Evolutionary conservation across 2,797 vertebrate genomes (phyloP), one percentile per base, ranked within the genome.

Genomic region (Brachyalestes nurse): DNA sequence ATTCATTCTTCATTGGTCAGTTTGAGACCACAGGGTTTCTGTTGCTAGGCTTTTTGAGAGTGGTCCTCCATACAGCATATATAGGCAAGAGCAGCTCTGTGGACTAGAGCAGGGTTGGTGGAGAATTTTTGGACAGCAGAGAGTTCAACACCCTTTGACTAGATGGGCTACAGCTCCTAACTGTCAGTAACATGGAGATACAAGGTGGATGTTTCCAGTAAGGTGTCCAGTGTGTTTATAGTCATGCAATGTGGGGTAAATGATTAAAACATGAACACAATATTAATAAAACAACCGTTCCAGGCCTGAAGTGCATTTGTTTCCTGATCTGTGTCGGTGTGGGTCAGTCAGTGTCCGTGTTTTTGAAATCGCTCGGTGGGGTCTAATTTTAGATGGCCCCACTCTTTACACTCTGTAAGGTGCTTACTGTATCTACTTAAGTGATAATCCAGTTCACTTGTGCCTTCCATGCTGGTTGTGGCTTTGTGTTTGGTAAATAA

Each of bases 391-490:
- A 78, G 81, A 66, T 17, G 65, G 49, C 34, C 47, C 53, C 38
- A 67, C 8, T 72, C 61, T 71, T 40, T 81, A 42, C 51, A 45
- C 75, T 71, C 21, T 77, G 9, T 83, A 83, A 83, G 78, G 74
- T 83, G 71, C 78, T 85, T 70, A 77, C 58, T 73, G 73, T 80
- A 71, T 67, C 72, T 76, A 64, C 77, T 85, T 82, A 80, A 74
- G 71, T 72, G 64, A 80, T 85, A 80, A 85, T 82, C 84, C 75
- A 49, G 57, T 77, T 77, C 78, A 79, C 60, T 28, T 72, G 40
- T 49, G 23, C 75, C 38, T 65, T 49, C 75, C 55, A 75, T 77
- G 66, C 69, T 67, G 77, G 19, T 78, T 40, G 34, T 21, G 49
- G 25, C 19, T 60, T n/a, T 58, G 12, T 19, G 21, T 62, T 7